Evolutionary conservation across 2,888 invertebrate genomes (phyloP).

Genomic region (Catocala nupta): DNA sequence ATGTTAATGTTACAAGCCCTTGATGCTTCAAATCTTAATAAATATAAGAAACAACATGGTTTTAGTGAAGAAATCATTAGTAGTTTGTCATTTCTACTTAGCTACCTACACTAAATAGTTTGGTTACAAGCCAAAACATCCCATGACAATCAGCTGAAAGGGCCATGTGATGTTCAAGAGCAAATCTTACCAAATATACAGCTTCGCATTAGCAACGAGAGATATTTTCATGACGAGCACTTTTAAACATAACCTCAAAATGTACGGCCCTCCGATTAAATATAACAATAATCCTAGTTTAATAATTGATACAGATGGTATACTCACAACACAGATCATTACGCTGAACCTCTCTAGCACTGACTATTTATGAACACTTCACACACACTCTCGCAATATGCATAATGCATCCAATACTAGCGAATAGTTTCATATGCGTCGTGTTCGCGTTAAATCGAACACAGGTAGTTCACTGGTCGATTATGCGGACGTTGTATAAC

Average conservation of each 20-base stretch:
- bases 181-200: slow-evolving; percentile 50
- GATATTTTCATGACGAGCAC: slow-evolving; percentile 61
- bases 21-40: background rate
- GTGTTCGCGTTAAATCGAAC: slow-evolving; percentile 65
- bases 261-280: slow-evolving; percentile 47
- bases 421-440: slow-evolving; percentile 71
- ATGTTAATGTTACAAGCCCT: background rate
- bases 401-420: slow-evolving; percentile 77
- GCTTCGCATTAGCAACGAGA: slow-evolving; percentile 41
- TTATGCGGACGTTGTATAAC: slow-evolving; percentile 70
- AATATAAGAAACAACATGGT: slow-evolving; percentile 1
- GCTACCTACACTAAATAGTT: slow-evolving; percentile 51
- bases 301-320: slow-evolving; percentile 59
- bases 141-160: slow-evolving; percentile 52
- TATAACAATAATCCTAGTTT: slow-evolving; percentile 53
- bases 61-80: slow-evolving; percentile 5
- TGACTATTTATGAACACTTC: slow-evolving; percentile 83
- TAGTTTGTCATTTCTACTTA: slow-evolving; percentile 3
- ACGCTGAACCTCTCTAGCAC: slow-evolving; percentile 77
- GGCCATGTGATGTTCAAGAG: slow-evolving; percentile 57
- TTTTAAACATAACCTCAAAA: slow-evolving; percentile 83
- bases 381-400: slow-evolving; percentile 79
- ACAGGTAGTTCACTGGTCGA: slow-evolving; percentile 73
- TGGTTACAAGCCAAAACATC: slow-evolving; percentile 64
- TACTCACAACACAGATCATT: slow-evolving; percentile 82